Percentiles rank a stretch among this genome's conserved stretches.
Evolutionary conservation across 2,113 vertebrate species (phyloP).

Genomic region (Oreotragus oreotragus): DNA sequence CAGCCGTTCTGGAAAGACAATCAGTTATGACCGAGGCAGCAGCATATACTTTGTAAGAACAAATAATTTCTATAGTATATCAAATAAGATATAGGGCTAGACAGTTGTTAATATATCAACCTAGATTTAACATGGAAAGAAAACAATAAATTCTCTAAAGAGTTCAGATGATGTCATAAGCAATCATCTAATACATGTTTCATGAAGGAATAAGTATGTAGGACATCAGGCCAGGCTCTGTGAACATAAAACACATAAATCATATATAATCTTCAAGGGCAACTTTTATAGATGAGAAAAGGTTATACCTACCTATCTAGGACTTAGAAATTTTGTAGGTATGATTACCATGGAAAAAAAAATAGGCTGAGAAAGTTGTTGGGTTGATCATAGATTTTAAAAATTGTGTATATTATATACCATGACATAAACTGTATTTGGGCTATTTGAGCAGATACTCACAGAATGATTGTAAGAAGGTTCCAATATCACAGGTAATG

Average conservation of each 20-base stretch:
- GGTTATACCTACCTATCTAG: slow-evolving; percentile 1
- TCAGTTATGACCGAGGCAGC: background rate
- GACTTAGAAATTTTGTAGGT: background rate
- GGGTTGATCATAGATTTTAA: background rate
- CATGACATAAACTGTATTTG: background rate
- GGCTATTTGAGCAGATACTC: slow-evolving; percentile 81
- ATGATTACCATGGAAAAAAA: background rate
- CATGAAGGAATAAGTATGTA: background rate
- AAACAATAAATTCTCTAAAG: background rate
- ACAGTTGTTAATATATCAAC: background rate
- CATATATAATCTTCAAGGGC: slow-evolving; percentile 10
- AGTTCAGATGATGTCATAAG: background rate
- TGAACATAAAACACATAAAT: background rate
- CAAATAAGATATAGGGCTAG: background rate
- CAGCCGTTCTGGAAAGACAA: background rate
- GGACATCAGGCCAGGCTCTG: background rate
- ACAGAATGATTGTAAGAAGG: slow-evolving; percentile 93
- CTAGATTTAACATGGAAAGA: background rate
- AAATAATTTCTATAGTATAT: background rate
- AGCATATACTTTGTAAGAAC: background rate
- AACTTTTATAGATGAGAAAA: background rate
- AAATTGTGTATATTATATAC: background rate
- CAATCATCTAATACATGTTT: background rate
- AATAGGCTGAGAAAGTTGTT: background rate
- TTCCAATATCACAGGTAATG: slow-evolving; percentile 93